A percentile compares a stretch with the other conserved stretches of the same genome.
These are phyloP conservation scores for Gadopsis bispinosus DNA, from an alignment of 2,797 vertebrate genomes.

Conservation along the genomic window DNA sequence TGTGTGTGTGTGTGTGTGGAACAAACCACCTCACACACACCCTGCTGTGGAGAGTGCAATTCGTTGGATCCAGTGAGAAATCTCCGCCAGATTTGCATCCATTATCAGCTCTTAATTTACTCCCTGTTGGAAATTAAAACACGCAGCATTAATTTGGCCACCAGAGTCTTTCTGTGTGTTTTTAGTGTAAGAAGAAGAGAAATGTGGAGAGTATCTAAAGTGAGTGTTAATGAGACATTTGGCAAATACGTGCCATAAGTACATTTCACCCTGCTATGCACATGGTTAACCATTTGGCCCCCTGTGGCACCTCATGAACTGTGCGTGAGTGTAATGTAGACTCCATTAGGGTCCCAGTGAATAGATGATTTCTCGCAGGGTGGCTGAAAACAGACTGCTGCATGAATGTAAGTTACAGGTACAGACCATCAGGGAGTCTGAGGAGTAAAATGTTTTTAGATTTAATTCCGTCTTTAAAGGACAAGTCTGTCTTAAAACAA, in stretches of 20 bases:
- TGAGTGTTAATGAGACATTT: conserved; percentile 72
- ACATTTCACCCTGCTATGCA: conserved; percentile 56
- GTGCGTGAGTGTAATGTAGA: conserved; percentile 21
- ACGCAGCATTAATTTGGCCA: conserved; percentile 85
- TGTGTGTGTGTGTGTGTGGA: conserved; percentile 31
- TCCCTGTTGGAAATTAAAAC: conserved; percentile 83
- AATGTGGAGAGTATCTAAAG: conserved; percentile 43
- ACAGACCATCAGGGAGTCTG: not conserved
- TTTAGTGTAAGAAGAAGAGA: conserved; percentile 38
- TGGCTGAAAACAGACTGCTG: not conserved
- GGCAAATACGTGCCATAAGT: conserved; percentile 60
- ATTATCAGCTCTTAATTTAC: conserved; percentile 85
- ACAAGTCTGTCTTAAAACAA: too few relatives aligned
- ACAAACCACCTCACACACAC: conserved; percentile 43
- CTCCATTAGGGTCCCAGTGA: conserved; percentile 22
- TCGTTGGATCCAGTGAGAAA: conserved; percentile 76
- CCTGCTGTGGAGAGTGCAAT: conserved; percentile 72
- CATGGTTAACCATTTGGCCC: conserved; percentile 39
- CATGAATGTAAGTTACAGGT: not conserved
- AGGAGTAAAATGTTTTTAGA: not conserved
- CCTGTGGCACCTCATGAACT: conserved; percentile 22
- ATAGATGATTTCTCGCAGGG: conserved; percentile 3
- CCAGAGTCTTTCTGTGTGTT: conserved; percentile 74
- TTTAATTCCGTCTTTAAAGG: not conserved
- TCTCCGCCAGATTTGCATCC: conserved; percentile 81